A percentile compares a stretch with the other conserved stretches of the same genome.
These are phyloP conservation scores for Odontamblyopus lacepedii DNA, from an alignment of 2,797 vertebrate genomes.

Conservation along the genomic window DNA sequence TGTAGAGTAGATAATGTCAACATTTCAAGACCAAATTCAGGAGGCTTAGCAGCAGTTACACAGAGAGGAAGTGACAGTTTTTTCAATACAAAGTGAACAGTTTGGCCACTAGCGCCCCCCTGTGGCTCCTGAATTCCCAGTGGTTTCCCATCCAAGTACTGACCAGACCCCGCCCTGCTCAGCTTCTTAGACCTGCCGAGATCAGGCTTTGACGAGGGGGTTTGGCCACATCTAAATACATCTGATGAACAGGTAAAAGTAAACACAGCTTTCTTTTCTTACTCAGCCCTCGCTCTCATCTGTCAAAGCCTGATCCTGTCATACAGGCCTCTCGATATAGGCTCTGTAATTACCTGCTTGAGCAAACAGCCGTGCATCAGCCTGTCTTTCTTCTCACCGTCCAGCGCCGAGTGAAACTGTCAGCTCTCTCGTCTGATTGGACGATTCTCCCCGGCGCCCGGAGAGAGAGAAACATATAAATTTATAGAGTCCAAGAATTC, in stretches of 20 bases:
- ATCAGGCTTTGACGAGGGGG: no score
- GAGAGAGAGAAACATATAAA: not conserved
- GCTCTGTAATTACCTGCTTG: slow-evolving; percentile 10
- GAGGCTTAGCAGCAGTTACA: no score
- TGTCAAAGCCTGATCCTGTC: not conserved
- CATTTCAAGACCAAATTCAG: no score
- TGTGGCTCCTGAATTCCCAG: no score
- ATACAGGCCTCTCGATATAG: not conserved
- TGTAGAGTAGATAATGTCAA: no score
- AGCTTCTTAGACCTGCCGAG: no score
- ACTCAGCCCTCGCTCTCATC: not conserved
- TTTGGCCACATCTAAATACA: not conserved
- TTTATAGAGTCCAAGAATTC: not conserved
- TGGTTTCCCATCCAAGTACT: no score
- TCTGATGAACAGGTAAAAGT: not conserved
- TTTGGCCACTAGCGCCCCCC: no score
- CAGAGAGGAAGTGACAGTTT: no score
- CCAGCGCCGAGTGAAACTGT: not conserved
- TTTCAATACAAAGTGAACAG: no score
- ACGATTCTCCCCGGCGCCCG: not conserved
- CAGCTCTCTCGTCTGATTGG: slow-evolving; percentile 3
- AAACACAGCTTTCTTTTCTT: not conserved
- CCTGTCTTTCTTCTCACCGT: slow-evolving; percentile 4
- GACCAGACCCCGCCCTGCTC: no score
- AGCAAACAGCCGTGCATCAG: slow-evolving; percentile 17